phyloP scores from a whole-genome alignment of 2,113 vertebrate genomes.

The Grammatotria lemairii region DNA sequence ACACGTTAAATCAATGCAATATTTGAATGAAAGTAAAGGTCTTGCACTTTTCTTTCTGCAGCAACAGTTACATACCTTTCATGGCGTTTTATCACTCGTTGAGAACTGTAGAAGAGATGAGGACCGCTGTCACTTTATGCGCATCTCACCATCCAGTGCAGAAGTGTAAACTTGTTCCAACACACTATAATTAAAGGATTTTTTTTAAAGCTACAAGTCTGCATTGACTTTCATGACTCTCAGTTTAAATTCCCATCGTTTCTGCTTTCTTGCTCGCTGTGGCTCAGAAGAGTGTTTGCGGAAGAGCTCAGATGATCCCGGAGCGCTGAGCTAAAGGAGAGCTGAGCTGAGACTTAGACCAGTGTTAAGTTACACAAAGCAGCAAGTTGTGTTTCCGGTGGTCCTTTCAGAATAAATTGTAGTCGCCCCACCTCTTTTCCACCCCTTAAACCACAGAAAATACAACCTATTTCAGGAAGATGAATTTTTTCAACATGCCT shows the following conservation, averaged over 20 bases:
- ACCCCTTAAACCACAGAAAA: background rate
- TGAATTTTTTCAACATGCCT: background rate
- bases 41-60: background rate
- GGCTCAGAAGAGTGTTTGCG: background rate
- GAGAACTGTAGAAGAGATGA: conserved; percentile 52
- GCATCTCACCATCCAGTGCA: conserved; percentile 62
- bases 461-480: background rate
- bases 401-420: conserved; percentile 7
- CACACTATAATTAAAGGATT: background rate
- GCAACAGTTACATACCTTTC: conserved; percentile 60
- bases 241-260: conserved; percentile 51
- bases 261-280: background rate
- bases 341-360: background rate
- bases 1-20: background rate
- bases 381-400: background rate
- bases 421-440: background rate
- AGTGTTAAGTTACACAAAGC: background rate
- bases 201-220: background rate
- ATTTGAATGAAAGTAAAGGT: background rate
- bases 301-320: background rate
- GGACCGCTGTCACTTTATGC: conserved; percentile 56
- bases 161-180: background rate
- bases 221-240: conserved; percentile 12
- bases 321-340: background rate
- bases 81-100: conserved; percentile 61